A percentile compares a stretch with the other conserved stretches of the same genome.
These are phyloP conservation scores for Actinostola sp. DNA, from an alignment of 92 coral and sea anemone genomes.

Conservation along the genomic window DNA sequence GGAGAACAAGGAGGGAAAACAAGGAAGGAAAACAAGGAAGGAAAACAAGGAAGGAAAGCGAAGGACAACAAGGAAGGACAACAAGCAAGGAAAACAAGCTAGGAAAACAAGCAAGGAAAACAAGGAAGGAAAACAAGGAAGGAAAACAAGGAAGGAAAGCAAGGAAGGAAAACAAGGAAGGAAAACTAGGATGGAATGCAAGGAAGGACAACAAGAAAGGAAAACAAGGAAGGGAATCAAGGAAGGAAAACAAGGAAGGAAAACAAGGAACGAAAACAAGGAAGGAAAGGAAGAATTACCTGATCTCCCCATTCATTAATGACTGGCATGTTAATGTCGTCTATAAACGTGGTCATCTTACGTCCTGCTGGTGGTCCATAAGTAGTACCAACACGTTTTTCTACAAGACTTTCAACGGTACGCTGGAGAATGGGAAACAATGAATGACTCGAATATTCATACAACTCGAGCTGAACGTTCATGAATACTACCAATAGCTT, in stretches of 20 bases:
- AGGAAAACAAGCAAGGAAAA: too few relatives aligned
- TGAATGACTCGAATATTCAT: too few relatives aligned
- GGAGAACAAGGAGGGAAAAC: too few relatives aligned
- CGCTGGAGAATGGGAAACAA: conserved; percentile 43
- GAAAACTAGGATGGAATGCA: neutral
- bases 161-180: too few relatives aligned
- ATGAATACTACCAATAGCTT: too few relatives aligned
- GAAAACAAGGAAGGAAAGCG: too few relatives aligned
- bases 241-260: too few relatives aligned
- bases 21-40: too few relatives aligned
- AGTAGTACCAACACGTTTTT: conserved; percentile 92
- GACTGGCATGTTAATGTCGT: conserved; percentile 86
- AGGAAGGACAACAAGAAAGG: neutral
- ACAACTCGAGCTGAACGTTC: too few relatives aligned
- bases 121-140: neutral
- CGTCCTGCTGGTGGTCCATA: conserved; percentile 97
- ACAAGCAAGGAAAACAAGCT: too few relatives aligned
- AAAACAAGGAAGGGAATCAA: neutral
- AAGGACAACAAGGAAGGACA: too few relatives aligned
- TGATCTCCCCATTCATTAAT: conserved; percentile 96
- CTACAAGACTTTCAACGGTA: conserved; percentile 88
- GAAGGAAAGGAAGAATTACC: conserved; percentile 24
- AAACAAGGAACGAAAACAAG: too few relatives aligned
- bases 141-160: neutral
- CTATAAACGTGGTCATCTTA: conserved; percentile 83